Conservation (phyloP, 2,797 vertebrate genomes). For the Tiaroga cobitis region DNA sequence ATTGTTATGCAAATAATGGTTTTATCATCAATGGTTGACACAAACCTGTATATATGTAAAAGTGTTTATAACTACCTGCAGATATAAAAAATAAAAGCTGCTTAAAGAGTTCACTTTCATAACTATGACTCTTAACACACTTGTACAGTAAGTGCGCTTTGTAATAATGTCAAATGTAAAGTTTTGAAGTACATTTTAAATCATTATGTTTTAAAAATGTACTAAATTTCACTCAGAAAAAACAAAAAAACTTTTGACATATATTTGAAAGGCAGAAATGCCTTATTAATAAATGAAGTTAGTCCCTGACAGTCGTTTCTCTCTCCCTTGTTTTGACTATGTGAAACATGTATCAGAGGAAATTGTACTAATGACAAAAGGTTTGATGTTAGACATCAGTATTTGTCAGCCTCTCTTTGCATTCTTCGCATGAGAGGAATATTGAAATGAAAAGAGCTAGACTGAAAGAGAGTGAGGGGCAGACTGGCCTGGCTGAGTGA, state of each 20-base stretch:
- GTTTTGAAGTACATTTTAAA: too few species aligned
- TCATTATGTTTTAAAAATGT: too few species aligned
- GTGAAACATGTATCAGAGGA: neutral
- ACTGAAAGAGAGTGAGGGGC: neutral
- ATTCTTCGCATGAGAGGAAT: slow-evolving; percentile 27
- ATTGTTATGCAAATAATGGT: neutral
- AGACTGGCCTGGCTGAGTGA: slow-evolving; percentile 30
- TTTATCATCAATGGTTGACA: neutral
- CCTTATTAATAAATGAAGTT: neutral
- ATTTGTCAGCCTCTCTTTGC: neutral
- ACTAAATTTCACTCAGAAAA: neutral
- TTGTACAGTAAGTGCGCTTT: too few species aligned
- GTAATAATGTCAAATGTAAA: too few species aligned
- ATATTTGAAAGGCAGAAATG: neutral
- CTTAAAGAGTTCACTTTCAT: too few species aligned
- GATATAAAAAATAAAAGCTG: too few species aligned
- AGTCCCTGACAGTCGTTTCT: slow-evolving; percentile 6
- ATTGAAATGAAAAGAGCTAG: neutral
- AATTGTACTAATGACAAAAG: neutral
- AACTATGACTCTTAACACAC: too few species aligned
- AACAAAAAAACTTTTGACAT: neutral
- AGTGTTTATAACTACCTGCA: too few species aligned
- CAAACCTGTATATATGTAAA: too few species aligned
- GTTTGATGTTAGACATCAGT: neutral
- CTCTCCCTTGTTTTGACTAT: neutral